Base-by-base conservation (phyloP, 1,140 invertebrate species). In the Cotesia typhae region DNA sequence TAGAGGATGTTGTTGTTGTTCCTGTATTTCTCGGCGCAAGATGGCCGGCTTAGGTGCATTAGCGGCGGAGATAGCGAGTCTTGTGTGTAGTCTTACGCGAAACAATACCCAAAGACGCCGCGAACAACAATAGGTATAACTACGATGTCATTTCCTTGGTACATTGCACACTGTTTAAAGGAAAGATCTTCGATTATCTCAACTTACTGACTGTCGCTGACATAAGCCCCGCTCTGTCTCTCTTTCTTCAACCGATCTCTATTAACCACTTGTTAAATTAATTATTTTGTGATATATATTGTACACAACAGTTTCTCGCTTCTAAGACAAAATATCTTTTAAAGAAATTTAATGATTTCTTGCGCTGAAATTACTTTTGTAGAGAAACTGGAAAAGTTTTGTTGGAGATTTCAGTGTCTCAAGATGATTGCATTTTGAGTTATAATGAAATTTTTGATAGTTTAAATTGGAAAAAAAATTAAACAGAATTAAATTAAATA, bases 41-140 rank as follows among this genome's bases (percentile, higher is more conserved):
- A 61, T 61, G 28, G 59, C 59, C 59, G 59, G 59, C 59, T 61
- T 61, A 61, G 14, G 59, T 61, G 59, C 28, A 61, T 61, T 61
- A 61, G 28, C 59, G 59, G 4, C 28, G 28, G 59, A 61, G 59
- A 61, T 20, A 20, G 4, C 4, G 59, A 3, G 28, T 61, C 5
- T 20, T 35, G 28, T 61, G 59, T 60, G 41, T 47, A 47, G 41
- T 47, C 28, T 10, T 9, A 17, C 20, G 28, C 59, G 12, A 61
- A 20, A 61, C 59, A 61, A 61, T 61, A 20, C 28, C 59, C 41
- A 6, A 47, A 47, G 41, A 47, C 41, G 59, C 28, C 28, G 59
- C 59, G 5, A 28, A 28, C 28, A 61, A 61, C 59, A 61, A 61
- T 61, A 47, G 41, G 59, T 28, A 17, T 35, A 12, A 35, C 17